A percentile compares a stretch with the other conserved stretches of the same genome.
These are phyloP conservation scores for Tetraodon nigroviridis DNA, from an alignment of 2,113 vertebrate genomes.

Conservation along the genomic window DNA sequence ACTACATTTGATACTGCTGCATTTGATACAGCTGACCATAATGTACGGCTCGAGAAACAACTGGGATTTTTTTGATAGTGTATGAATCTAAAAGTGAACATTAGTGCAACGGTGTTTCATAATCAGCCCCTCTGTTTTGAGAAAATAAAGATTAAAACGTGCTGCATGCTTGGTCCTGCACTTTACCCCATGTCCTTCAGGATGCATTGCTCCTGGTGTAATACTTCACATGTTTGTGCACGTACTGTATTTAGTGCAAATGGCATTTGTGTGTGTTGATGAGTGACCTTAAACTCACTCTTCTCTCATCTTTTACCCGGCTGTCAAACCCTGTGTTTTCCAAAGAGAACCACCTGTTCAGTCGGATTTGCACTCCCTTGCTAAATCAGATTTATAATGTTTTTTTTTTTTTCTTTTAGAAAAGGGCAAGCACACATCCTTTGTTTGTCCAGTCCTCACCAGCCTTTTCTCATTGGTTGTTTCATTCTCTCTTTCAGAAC, in stretches of 20 bases:
- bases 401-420: slow-evolving; percentile 18
- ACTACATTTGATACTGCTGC: too few species aligned
- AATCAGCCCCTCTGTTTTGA: slow-evolving; percentile 47
- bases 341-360: slow-evolving; percentile 54
- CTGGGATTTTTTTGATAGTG: too few species aligned
- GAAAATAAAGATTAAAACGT: slow-evolving; percentile 43
- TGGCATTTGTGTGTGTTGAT: slow-evolving; percentile 33
- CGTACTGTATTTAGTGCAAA: slow-evolving; percentile 28
- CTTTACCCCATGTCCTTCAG: slow-evolving; percentile 19
- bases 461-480: slow-evolving; percentile 1
- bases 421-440: slow-evolving; percentile 54
- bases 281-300: slow-evolving; percentile 45
- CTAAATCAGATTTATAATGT: slow-evolving; percentile 37
- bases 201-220: slow-evolving; percentile 38
- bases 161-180: slow-evolving; percentile 15
- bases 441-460: slow-evolving; percentile 31
- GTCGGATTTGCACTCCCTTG: slow-evolving; percentile 65
- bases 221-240: slow-evolving; percentile 7
- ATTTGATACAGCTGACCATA: too few species aligned
- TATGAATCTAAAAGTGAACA: too few species aligned
- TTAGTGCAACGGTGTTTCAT: slow-evolving; percentile 22
- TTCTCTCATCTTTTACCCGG: slow-evolving; percentile 25
- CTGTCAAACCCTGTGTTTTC: slow-evolving; percentile 31
- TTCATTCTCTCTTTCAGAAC: slow-evolving; percentile 78
- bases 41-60: too few species aligned